These are phyloP conservation scores for Ptilonorhynchus violaceus DNA, from an alignment of 2,113 vertebrate genomes.

Conservation along the genomic window DNA sequence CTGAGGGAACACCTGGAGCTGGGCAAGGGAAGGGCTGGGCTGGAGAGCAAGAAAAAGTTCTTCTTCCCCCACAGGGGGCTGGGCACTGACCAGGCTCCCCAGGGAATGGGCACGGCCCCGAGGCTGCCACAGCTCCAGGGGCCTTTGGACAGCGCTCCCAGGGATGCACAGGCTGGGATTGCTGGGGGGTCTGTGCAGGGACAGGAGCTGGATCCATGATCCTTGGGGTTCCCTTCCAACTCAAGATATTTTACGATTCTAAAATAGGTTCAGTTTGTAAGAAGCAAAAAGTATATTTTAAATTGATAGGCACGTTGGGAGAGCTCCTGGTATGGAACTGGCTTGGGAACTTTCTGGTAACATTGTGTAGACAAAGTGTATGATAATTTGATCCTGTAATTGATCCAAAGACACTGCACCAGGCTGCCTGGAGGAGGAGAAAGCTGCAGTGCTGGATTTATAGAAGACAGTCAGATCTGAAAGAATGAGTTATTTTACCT, in stretches of 20 bases:
- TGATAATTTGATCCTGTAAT: neutral
- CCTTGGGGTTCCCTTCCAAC: accelerated
- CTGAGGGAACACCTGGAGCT: accelerated
- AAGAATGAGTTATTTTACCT: neutral
- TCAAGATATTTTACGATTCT: neutral
- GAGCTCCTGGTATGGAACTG: neutral
- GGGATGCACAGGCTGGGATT: neutral
- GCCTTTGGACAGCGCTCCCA: accelerated
- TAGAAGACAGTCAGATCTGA: neutral
- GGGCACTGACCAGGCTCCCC: neutral
- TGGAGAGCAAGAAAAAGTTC: accelerated
- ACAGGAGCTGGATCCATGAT: accelerated
- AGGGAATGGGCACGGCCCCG: neutral
- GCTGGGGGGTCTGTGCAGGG: neutral
- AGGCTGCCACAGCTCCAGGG: neutral
- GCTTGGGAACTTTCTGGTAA: neutral
- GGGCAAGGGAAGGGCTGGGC: accelerated
- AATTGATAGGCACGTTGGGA: neutral
- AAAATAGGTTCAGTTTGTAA: neutral
- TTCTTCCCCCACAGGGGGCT: neutral
- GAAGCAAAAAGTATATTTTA: neutral
- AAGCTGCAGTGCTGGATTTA: neutral
- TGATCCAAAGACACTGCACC: neutral
- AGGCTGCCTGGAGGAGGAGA: neutral
- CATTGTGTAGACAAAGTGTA: neutral